Conservation (phyloP, 2,888 invertebrate genomes). For the Cantharis lateralis region DNA sequence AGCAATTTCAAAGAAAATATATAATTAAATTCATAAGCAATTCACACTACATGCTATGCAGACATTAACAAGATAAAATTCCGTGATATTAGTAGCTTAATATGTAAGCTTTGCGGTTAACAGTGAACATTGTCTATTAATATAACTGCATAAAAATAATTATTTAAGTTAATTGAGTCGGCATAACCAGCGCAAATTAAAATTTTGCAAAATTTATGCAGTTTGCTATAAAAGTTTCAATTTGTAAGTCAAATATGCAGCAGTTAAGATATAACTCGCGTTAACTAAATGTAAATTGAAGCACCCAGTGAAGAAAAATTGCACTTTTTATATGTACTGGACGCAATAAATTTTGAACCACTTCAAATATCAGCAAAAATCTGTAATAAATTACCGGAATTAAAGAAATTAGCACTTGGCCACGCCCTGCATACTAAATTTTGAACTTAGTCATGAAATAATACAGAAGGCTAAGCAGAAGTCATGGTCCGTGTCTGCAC, state of each 20-base stretch:
- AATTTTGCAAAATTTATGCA: not conserved
- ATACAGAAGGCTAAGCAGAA: not conserved
- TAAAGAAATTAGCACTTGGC: not conserved
- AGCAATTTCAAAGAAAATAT: constrained; percentile 6
- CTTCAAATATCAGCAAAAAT: not conserved
- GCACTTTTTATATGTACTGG: not conserved
- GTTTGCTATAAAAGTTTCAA: not conserved
- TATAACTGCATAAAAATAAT: constrained; percentile 21
- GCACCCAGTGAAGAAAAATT: not conserved
- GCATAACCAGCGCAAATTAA: not conserved
- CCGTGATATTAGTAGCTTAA: constrained; percentile 10
- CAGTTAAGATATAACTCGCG: not conserved
- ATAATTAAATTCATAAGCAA: constrained; percentile 11
- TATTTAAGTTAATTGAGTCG: not conserved
- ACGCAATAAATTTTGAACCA: not conserved
- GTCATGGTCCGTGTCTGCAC: not conserved
- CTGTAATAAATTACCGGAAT: not conserved
- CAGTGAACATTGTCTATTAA: constrained; percentile 5
- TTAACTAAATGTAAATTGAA: not conserved
- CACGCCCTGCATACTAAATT: not conserved
- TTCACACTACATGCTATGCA: constrained; percentile 14
- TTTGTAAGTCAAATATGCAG: not conserved
- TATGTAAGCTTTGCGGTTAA: constrained; percentile 9
- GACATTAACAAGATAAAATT: constrained; percentile 14
- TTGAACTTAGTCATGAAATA: not conserved